Evolutionary conservation across 30 jellyfish, hydroid and myxozoan genomes (phyloP), one percentile per base, ranked within the genome.

Genomic region (Sanderia malayensis): DNA sequence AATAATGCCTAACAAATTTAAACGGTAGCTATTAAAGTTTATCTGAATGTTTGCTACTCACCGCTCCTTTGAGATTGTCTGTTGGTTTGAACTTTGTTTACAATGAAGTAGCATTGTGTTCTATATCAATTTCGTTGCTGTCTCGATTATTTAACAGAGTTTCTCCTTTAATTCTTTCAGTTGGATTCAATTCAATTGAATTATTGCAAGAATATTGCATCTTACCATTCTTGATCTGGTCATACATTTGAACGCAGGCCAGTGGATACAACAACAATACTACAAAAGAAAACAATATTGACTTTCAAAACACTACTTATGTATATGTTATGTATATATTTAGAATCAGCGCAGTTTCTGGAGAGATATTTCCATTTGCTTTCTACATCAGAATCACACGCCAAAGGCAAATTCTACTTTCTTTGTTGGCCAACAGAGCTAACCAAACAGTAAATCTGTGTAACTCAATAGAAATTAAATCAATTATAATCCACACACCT

Each of bases 201-300:
- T 37, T 37, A 37, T 37, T 37, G 13, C 13, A 37, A 37, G 52
- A 19, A 64, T 76, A 76, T n/a, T 76, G 87, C 30, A 41, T 18
- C 29, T 77, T 61, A 15, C 97, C 95, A 46, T 71, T 82, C 15
- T 49, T 49, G 0, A 76, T 74, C 32, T 89, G 97, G 44, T 89
- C 95, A 53, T 80, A 81, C 80, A 81, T 70, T 70, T 89, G 97
- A 61, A 82, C 87, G 15, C 61, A 61, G 26, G 95, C 93, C 82
- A 89, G 15, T 29, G 97, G 97, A 72, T 89, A 89, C 59, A 89
- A 67, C 58, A 89, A 53, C 46, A 89, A 71, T 18, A 89, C 87
- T 64, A 84, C 58, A 27, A 59, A 74, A 74, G 32, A 31, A 47
- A 47, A n/a, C n/a, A n/a, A n/a, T n/a, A n/a, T n/a, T n/a, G n/a